Base-by-base conservation (phyloP, 2,888 invertebrate genomes). In the Lacanobia oleracea region DNA sequence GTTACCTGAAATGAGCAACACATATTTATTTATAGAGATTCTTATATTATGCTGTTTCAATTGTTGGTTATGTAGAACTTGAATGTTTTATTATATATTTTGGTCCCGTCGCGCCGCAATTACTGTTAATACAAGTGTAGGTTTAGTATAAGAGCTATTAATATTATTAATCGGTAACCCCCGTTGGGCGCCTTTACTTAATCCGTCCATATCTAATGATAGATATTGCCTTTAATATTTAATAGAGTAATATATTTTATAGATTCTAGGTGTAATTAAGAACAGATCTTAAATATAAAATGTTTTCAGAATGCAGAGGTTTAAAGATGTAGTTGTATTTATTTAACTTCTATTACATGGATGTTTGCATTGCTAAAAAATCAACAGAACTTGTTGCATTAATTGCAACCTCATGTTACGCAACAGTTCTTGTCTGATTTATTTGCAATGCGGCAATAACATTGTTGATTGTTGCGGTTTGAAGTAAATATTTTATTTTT, bases 231-330 rank as follows among this genome's bases (percentile, higher is more conserved):
- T 96, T 95, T 95, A 96, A 95, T 95, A 94, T 95, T 95, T 95
- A 95, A 95, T 95, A 95, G 94, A 96, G 94, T 94, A 95, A 96
- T 95, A 96, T 95, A 95, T 95, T 95, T 96, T 95, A 95, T 96
- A 95, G 95, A 93, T 86, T 92, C 91, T 94, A 94, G 93, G 89
- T 88, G 87, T 93, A 91, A 91, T 90, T 93, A 94, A 94, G 93
- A 88, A 89, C 86, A 91, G 91, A 92, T 94, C 91, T 92, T 92
- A 94, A 92, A 89, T 91, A 91, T 93, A 90, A 91, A 83, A 89
- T 91, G 92, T 93, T 94, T 94, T 91, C 91, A 93, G 90, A 92
- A 91, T 92, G 90, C 91, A 94, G 91, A 93, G 90, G 90, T 94
- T 94, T 93, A 94, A 92, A 91, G 88, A 92, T 86, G 87, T 92